Base-by-base conservation (phyloP, 1,140 invertebrate species). In the Pseudomyrmex cubaensis region DNA sequence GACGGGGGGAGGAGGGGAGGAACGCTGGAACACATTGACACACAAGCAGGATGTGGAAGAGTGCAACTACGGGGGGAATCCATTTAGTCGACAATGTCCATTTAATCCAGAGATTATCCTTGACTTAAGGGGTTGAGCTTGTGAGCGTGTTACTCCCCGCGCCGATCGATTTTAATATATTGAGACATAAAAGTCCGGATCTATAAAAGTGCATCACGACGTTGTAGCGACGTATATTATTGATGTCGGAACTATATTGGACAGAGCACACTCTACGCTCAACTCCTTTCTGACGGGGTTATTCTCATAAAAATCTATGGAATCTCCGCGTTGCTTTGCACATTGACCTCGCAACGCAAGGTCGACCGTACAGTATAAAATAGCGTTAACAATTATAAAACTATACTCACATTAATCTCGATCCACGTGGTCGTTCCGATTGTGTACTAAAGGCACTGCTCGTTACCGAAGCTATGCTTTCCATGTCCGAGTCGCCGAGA, bases 361-460 rank as follows among this genome's bases (percentile, higher is more conserved):
- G 78, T 90, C 84, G 85, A 90, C 82, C 89, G 87, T 87, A 87
- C 84, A 89, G 86, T 13, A 13, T 90, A 87, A 85, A 85, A 89
- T 73, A 87, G 22, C 75, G 62, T 62, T 35, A 85, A 61, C 63
- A 44, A 76, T 74, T 78, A 84, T 77, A 5, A 69, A 84, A 63
- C 87, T 85, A 90, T 91, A 93, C 95, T 96, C 95, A 97, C 97
- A 96, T 96, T 90, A 96, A 93, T 89, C 96, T 95, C 57, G 97
- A 97, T 73, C 96, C 97, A 84, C 97, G 95, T 15, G 97, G 97
- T 89, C 97, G 95, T 95, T 98, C 98, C 88, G 97, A 98, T 94
- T 98, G 98, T 77, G 98, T 98, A 89, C 97, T 98, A 94, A 98
- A 98, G 90, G 98, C 97, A 95, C 97, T 98, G 91, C 97, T 98